Conservation (phyloP, 2,888 invertebrate genomes). For the Caenorhabditis imperialis region DNA sequence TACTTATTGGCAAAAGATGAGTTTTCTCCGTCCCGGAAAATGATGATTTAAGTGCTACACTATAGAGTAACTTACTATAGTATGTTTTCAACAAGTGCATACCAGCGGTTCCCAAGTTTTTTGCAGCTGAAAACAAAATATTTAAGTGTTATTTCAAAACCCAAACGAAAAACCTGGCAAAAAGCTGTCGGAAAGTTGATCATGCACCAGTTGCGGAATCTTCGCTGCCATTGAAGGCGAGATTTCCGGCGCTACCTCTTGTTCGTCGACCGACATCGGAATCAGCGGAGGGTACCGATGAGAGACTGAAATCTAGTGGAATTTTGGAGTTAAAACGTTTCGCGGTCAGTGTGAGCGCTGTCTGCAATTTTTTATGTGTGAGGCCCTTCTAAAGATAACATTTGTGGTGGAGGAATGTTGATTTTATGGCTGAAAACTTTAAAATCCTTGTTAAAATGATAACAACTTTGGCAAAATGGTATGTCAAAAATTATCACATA, state of each 20-base stretch:
- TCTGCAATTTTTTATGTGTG: slow-evolving; percentile 5
- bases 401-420: slow-evolving; percentile 24
- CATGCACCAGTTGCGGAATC: slow-evolving; percentile 51
- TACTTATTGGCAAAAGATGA: background rate
- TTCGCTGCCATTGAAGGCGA: slow-evolving; percentile 44
- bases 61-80: slow-evolving; percentile 36
- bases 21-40: no score
- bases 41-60: no score
- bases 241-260: slow-evolving; percentile 31
- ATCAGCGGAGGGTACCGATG: slow-evolving; percentile 39
- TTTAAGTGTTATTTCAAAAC: background rate
- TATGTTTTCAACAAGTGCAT: slow-evolving; percentile 52
- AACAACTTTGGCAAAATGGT: slow-evolving; percentile 3
- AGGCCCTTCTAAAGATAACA: slow-evolving; percentile 24
- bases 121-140: slow-evolving; percentile 45
- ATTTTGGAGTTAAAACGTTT: no score
- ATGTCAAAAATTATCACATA: background rate
- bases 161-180: slow-evolving; percentile 47
- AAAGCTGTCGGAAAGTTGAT: slow-evolving; percentile 55
- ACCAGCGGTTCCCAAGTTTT: slow-evolving; percentile 55
- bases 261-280: slow-evolving; percentile 56
- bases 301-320: slow-evolving; percentile 46
- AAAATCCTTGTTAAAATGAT: slow-evolving; percentile 13
- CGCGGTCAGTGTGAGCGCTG: no score
- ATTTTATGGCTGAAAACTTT: slow-evolving; percentile 15